Evolutionary conservation across 1,140 invertebrate genomes (phyloP), one percentile per base, ranked within the genome.

Genomic region (Laodelphax striatellus): DNA sequence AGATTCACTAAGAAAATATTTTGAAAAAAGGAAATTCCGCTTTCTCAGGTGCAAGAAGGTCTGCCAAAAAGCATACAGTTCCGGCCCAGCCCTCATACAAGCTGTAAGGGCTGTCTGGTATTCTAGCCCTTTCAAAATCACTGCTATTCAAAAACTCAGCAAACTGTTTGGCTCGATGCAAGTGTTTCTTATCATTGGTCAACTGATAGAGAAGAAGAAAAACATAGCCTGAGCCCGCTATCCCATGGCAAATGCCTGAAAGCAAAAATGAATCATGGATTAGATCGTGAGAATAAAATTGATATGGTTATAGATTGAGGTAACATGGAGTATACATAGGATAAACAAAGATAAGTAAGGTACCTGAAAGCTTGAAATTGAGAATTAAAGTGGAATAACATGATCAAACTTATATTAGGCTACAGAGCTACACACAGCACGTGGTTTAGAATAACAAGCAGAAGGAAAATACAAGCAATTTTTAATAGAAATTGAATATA

Each of bases 61-160:
- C 92, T 9, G 79, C 75, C 34, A 94, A 72, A 69, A 81, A 95
- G 66, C 90, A 94, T 13, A 86, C 83, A 19, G 90, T 88, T 6
- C 92, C 92, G 50, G 90, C 88, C 53, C 84, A 77, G 4, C 92
- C 92, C 75, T 95, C 91, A 72, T 85, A 94, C 41, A 94, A 76
- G 68, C 87, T 91, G 64, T 82, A 87, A 0, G 90, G 90, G 66
- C 77, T 78, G 73, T 94, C 92, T 1, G 92, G 92, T 2, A 77
- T 80, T n/a, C 85, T 75, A 0, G 90, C 82, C 65, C 81, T 75
- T 53, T 80, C 70, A 69, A 92, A 92, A 63, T 84, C 79, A 0
- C 82, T 71, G 11, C 73, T 77, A 14, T 80, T 79, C 67, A 94
- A 74, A 69, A 93, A 90, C 62, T 86, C 77, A 31, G 86, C 87